phyloP scores from a whole-genome alignment of 2,113 vertebrate genomes.

The Cephalopholis sonnerati region DNA sequence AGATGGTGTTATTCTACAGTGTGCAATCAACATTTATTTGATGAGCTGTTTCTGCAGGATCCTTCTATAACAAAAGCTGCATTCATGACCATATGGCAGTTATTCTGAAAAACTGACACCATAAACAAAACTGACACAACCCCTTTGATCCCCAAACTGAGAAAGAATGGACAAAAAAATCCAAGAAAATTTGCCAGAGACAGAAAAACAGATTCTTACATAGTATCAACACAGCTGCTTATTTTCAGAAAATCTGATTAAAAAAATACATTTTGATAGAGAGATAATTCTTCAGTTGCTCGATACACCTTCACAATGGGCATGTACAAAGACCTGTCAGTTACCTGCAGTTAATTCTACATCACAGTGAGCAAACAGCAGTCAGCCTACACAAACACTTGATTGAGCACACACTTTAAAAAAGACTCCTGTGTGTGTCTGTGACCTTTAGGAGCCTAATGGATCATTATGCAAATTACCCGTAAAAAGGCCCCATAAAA shows the following conservation, averaged over 20 bases:
- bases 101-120: neutral
- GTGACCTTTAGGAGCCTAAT: neutral
- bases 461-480: neutral
- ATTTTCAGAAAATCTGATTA: no score
- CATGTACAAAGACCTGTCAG: neutral
- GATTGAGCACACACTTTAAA: neutral
- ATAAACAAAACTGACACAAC: neutral
- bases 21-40: no score
- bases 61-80: neutral
- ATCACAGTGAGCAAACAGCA: constrained; percentile 27
- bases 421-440: neutral
- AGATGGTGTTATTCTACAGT: no score
- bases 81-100: neutral
- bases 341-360: constrained; percentile 26
- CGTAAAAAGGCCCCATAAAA: neutral
- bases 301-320: neutral
- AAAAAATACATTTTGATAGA: neutral
- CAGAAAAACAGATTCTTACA: neutral
- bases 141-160: neutral
- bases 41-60: no score
- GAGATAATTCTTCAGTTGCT: neutral
- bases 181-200: neutral
- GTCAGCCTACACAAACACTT: constrained; percentile 7
- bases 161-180: neutral
- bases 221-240: neutral